Base-by-base conservation (phyloP, 2,797 vertebrate genomes). In the Phataginus tricuspis region DNA sequence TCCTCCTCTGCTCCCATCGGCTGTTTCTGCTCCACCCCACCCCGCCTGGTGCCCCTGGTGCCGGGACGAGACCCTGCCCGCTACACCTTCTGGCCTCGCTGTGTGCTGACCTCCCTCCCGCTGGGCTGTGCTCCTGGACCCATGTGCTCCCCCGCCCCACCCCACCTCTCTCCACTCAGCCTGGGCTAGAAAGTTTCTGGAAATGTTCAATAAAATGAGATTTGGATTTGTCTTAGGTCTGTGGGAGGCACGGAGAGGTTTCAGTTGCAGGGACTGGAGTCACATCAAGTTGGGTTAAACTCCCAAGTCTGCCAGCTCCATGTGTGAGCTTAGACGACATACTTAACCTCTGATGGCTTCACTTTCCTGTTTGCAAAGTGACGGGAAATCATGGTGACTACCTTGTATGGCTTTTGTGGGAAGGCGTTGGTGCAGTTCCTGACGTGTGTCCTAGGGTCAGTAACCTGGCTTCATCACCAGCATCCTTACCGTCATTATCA, bases 401-500 rank as follows among this genome's bases (percentile, higher is more conserved):
- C 57, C 25, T 14, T 10, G 3, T 14, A 6, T 45, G 55, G 34
- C 19, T 49, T 59, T 64, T 27, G 27, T n/a, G 66, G 64, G 27
- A 25, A 64, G 66, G 3, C 19, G 21, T 7, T 51, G 69, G 1
- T 34, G 3, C 4, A 3, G 63, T 2, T 61, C n/a, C 61, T 49
- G 37, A 53, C 5, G 0, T 80, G 42, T 4, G 1, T 19, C 0
- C 0, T 0, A 66, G 77, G 57, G 29, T 71, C 53, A 10, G 1
- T 23, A 14, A 55, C 4, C 23, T 37, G 4, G 42, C 12, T 13
- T 55, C 29, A 1, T 68, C 23, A 1, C 66, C 27, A 9, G 29
- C 4, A 1, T 27, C 3, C 4, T n/a, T 39, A 5, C 2, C 21
- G 72, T 75, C 49, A n/a, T 53, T 49, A 3, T 55, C 12, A 11